Evolutionary conservation across 2,888 invertebrate species (phyloP).

Genomic region (Pollenia angustigena): DNA sequence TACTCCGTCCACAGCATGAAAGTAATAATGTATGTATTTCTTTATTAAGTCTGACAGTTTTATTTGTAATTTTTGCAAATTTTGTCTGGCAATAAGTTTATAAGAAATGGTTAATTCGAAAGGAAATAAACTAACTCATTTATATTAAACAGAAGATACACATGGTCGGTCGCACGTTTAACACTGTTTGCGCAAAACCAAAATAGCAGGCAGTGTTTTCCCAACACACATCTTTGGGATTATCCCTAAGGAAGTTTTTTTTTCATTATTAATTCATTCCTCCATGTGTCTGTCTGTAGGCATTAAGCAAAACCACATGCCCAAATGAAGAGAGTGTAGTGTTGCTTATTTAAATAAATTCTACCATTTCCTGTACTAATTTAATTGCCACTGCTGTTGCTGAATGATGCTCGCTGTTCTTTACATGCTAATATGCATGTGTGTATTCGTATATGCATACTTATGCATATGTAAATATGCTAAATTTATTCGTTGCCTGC

Average conservation of each 20-base stretch:
- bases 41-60: constrained; percentile 27
- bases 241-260: constrained; percentile 1
- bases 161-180: background rate
- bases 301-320: constrained; percentile 25
- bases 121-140: constrained; percentile 54
- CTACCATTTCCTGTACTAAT: constrained; percentile 24
- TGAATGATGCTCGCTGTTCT: background rate
- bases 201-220: background rate
- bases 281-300: background rate
- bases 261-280: background rate
- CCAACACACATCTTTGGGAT: background rate
- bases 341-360: constrained; percentile 6
- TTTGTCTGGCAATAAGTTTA: constrained; percentile 38
- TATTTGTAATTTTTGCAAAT: constrained; percentile 17
- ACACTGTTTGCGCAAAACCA: background rate
- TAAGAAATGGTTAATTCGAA: constrained; percentile 29
- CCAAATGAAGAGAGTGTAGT: constrained; percentile 11
- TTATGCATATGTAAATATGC: background rate
- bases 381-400: constrained; percentile 2
- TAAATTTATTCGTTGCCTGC: constrained; percentile 1
- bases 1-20: too few relatives aligned
- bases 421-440: background rate
- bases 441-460: background rate
- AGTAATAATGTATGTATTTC: background rate
- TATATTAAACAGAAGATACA: constrained; percentile 33